phyloP scores from a whole-genome alignment of 2,888 invertebrate species.

The Lepidocyrtoides sp. region DNA sequence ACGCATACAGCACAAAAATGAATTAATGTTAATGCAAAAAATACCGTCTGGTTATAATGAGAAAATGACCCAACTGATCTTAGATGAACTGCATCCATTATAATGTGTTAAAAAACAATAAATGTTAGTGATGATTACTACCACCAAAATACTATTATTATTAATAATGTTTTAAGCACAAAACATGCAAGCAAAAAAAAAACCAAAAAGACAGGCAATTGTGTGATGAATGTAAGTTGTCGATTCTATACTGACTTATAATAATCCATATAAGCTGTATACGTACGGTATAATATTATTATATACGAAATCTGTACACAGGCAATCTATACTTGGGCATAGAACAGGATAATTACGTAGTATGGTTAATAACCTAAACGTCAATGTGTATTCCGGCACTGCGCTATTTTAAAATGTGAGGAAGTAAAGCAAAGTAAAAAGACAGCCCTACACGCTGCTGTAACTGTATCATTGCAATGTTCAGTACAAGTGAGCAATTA shows the following conservation, averaged over 20 bases:
- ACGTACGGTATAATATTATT: background rate
- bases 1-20: constrained; percentile 4
- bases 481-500: background rate
- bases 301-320: too few species aligned
- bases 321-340: background rate
- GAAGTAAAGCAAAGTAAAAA: background rate
- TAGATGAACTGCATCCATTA: constrained; percentile 13
- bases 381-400: background rate
- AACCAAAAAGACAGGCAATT: background rate
- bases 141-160: constrained; percentile 22
- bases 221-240: background rate
- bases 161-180: background rate
- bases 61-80: constrained; percentile 15
- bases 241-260: background rate
- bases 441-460: background rate
- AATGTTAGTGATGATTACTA: constrained; percentile 30
- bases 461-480: background rate
- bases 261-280: background rate
- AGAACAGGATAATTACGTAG: background rate
- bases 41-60: background rate
- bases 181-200: background rate
- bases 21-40: background rate
- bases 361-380: background rate
- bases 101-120: constrained; percentile 24
- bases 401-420: background rate